A percentile compares a stretch with the other conserved stretches of the same genome.
These are phyloP conservation scores for Leucopternis melanops DNA, from an alignment of 2,113 vertebrate species.

Conservation along the genomic window DNA sequence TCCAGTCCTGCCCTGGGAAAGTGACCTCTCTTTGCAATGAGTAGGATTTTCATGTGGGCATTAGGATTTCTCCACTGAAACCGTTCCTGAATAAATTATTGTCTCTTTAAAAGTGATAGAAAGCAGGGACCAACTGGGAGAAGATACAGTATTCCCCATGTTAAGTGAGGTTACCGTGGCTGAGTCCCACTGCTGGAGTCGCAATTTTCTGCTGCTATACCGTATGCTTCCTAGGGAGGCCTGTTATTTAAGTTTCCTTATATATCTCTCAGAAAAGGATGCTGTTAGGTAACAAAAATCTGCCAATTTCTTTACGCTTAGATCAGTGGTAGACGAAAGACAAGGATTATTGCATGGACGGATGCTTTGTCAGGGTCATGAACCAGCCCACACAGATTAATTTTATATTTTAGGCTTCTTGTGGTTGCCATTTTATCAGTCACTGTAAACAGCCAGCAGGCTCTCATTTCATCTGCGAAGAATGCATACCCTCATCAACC, in stretches of 20 bases:
- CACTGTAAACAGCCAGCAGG: neutral
- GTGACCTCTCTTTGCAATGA: neutral
- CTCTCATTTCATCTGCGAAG: neutral
- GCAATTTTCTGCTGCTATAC: neutral
- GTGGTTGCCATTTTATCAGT: neutral
- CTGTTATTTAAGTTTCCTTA: neutral
- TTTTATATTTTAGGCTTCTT: neutral
- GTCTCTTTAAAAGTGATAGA: neutral
- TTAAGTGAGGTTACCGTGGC: neutral
- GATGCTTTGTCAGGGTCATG: neutral
- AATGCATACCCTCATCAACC: neutral
- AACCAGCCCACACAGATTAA: neutral
- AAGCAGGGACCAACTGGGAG: neutral
- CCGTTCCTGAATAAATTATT: neutral
- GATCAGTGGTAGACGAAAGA: neutral
- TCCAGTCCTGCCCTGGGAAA: neutral
- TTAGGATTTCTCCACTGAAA: neutral
- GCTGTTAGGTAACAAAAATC: slow-evolving; percentile 6
- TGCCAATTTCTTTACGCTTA: neutral
- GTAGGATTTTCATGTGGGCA: neutral
- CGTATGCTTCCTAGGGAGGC: neutral
- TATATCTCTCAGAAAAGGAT: neutral
- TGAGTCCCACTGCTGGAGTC: neutral
- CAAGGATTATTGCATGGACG: neutral
- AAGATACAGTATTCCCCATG: neutral